phyloP scores from a whole-genome alignment of 2,797 vertebrate species.

The Pseudocheirus occidentalis region DNA sequence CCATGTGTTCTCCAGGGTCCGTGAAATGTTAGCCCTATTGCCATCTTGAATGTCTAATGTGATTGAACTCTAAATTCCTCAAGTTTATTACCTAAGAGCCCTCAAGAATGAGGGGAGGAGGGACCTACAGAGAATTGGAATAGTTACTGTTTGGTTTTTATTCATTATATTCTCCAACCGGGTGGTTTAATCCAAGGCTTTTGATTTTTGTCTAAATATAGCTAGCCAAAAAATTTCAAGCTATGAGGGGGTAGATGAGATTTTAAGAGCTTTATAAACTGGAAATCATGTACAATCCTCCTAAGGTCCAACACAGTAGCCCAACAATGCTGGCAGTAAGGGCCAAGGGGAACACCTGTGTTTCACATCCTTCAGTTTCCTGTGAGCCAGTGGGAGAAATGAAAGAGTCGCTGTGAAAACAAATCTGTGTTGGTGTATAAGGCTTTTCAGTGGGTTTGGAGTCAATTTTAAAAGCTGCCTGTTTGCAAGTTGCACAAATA shows the following conservation, averaged over 20 bases:
- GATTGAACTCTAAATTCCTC: constrained; percentile 34
- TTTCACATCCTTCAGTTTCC: constrained; percentile 11
- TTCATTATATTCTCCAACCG: neutral
- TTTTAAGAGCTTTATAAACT: neutral
- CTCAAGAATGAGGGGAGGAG: constrained; percentile 40
- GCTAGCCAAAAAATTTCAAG: constrained; percentile 2
- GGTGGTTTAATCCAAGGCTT: neutral
- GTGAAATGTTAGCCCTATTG: constrained; percentile 39
- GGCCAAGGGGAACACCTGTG: constrained; percentile 6
- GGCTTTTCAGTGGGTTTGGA: neutral
- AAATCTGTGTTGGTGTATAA: constrained; percentile 37
- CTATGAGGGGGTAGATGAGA: neutral
- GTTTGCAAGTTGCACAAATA: neutral
- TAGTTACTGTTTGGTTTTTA: neutral
- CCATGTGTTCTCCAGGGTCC: constrained; percentile 37
- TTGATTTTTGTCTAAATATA: constrained; percentile 10
- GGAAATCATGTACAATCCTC: neutral
- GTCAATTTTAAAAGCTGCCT: neutral
- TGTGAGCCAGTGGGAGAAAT: constrained; percentile 24
- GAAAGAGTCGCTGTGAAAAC: neutral
- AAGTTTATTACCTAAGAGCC: constrained; percentile 22
- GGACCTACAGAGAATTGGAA: constrained; percentile 5
- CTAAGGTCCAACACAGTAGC: constrained; percentile 39
- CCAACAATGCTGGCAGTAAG: constrained; percentile 18
- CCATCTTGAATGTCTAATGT: constrained; percentile 35